Conservation (phyloP, 2,888 invertebrate species). For the Uloborus plumipes region DNA sequence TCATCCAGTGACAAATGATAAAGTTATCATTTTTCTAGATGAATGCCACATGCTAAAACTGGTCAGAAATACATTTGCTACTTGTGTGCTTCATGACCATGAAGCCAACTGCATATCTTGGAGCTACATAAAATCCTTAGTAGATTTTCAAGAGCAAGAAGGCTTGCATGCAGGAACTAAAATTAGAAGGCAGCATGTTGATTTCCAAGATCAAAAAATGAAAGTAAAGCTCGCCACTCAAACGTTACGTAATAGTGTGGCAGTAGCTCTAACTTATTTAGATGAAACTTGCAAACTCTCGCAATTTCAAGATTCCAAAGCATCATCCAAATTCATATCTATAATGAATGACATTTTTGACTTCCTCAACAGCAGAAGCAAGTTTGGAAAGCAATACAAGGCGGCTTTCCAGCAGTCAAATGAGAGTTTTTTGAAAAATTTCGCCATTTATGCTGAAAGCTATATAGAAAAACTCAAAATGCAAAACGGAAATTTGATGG, state of each 20-base stretch:
- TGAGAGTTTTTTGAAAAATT: background rate
- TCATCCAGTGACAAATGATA: background rate
- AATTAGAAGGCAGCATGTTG: conserved; percentile 1
- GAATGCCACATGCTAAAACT: conserved; percentile 17
- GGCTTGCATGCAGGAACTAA: conserved; percentile 9
- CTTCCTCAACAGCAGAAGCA: conserved; percentile 8
- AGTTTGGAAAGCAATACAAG: background rate
- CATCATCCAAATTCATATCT: conserved; percentile 10
- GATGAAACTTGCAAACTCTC: background rate
- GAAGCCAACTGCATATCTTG: too few relatives aligned
- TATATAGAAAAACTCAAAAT: background rate
- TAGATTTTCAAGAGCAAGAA: conserved; percentile 13
- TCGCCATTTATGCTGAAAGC: background rate
- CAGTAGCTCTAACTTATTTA: conserved; percentile 4
- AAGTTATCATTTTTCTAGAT: background rate
- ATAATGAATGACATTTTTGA: conserved; percentile 13
- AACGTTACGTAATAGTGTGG: conserved; percentile 3
- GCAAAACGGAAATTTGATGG: background rate
- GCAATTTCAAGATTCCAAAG: background rate
- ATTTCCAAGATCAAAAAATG: conserved; percentile 7
- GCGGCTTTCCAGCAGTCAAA: background rate
- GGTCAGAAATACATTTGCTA: background rate
- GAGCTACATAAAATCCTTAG: background rate
- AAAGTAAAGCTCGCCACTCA: conserved; percentile 17
- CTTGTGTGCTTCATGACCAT: background rate